phyloP scores from a whole-genome alignment of 2,888 invertebrate genomes.

The Melanotus villosus region DNA sequence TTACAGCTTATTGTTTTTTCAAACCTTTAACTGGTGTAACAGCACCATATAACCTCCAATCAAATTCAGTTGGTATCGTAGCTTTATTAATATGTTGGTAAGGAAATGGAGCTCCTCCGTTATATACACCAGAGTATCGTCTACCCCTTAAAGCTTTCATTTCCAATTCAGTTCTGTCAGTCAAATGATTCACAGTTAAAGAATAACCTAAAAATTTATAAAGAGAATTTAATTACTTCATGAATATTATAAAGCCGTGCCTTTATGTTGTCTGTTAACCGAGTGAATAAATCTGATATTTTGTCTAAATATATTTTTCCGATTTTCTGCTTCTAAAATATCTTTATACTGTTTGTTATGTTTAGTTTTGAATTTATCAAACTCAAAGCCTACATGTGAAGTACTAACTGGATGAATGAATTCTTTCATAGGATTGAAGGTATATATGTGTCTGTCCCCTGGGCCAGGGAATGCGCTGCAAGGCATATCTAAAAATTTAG shows the following conservation, averaged over 20 bases:
- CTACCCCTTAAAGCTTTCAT: slow-evolving; percentile 82
- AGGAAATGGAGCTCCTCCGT: slow-evolving; percentile 87
- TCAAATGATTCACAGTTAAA: slow-evolving; percentile 88
- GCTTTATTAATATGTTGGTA: slow-evolving; percentile 72
- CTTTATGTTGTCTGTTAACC: slow-evolving; percentile 62
- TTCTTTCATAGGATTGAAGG: slow-evolving; percentile 95
- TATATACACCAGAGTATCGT: slow-evolving; percentile 75
- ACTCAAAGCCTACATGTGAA: slow-evolving; percentile 81
- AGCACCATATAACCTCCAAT: slow-evolving; percentile 94
- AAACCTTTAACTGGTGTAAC: slow-evolving; percentile 96
- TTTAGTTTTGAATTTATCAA: slow-evolving; percentile 79
- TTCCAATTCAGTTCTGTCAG: slow-evolving; percentile 86
- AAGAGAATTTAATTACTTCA: not conserved
- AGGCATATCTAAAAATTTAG: slow-evolving; percentile 72
- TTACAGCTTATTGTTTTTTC: too few species aligned
- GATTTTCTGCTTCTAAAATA: slow-evolving; percentile 76
- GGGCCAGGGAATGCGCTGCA: slow-evolving; percentile 92
- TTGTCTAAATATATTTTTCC: slow-evolving; percentile 87
- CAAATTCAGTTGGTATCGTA: slow-evolving; percentile 81
- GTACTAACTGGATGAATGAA: slow-evolving; percentile 82
- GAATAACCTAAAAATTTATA: slow-evolving; percentile 73
- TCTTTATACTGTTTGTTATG: slow-evolving; percentile 80
- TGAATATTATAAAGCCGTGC: slow-evolving; percentile 46
- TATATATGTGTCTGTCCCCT: slow-evolving; percentile 80
- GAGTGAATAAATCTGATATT: slow-evolving; percentile 79